Conservation (phyloP, 2,113 vertebrate species). For the Herpailurus yagouaroundi region DNA sequence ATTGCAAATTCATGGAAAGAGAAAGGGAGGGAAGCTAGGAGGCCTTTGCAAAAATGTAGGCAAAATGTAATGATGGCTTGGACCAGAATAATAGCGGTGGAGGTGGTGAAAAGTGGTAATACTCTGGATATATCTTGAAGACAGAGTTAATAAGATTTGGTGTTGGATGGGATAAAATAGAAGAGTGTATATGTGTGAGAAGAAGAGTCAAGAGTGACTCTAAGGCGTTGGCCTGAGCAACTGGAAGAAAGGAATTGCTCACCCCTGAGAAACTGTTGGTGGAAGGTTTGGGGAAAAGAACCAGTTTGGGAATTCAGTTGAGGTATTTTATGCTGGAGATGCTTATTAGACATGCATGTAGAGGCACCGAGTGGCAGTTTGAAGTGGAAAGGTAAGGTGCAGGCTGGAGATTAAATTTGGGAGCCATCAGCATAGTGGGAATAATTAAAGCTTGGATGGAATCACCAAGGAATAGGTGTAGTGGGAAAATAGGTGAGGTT, state of each 20-base stretch:
- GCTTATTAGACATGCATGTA: not conserved
- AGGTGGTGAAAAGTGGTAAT: not conserved
- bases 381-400: not conserved
- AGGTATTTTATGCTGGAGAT: not conserved
- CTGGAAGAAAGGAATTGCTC: not conserved
- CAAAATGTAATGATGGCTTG: not conserved
- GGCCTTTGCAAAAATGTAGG: not conserved
- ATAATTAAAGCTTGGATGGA: not conserved
- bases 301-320: not conserved
- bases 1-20: constrained; percentile 3
- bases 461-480: not conserved
- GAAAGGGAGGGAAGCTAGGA: not conserved
- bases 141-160: not conserved
- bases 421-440: not conserved
- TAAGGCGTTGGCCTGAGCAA: not conserved
- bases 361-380: not conserved
- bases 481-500: not conserved
- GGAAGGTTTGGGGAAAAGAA: not conserved
- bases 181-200: not conserved
- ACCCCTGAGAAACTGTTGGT: not conserved
- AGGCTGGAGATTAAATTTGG: not conserved
- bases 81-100: not conserved
- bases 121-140: not conserved
- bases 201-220: not conserved
- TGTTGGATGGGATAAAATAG: not conserved